Base-by-base conservation (phyloP, 2,888 invertebrate species). In the Limnephilus auricula region DNA sequence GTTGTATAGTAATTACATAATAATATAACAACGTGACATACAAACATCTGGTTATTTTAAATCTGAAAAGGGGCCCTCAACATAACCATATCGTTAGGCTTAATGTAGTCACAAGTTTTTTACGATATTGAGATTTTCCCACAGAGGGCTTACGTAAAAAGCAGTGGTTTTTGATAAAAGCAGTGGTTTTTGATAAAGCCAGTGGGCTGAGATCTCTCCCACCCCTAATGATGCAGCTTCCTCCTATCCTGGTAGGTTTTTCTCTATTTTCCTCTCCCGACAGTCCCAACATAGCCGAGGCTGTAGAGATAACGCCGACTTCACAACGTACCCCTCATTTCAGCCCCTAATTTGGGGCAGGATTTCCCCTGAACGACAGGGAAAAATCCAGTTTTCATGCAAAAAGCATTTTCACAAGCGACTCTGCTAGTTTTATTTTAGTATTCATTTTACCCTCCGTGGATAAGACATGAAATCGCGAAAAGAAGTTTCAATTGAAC, bases 201-300 rank as follows among this genome's bases (percentile, higher is more conserved):
- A 30, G 13, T 80, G 31, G 30, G 80, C 30, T 32, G 30, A 4
- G 80, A 80, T 80, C 80, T 80, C 31, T 80, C 31, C 80, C 80
- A 80, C 80, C 80, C 50, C 80, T 80, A 80, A 80, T 80, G 80
- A 80, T 80, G 80, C 80, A 80, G 80, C 80, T 80, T 31, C 80
- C 80, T 80, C 12, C 31, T 25, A 18, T 65, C 50, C 50, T 65
- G 50, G 50, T 15, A 65, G 50, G 50, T 65, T 65, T 65, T 65
- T 65, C 45, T 45, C 45, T 45, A 45, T 45, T 45, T 65, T 65
- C 50, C 50, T 65, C 25, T 6, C 50, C 50, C 50, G 50, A 65
- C 50, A 65, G 50, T 65, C 50, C 50, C 50, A 18, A 65, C 50
- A 18, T 25, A 65, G 50, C 50, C 50, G 25, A 65, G 50, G 50